A percentile compares a stretch with the other conserved stretches of the same genome.
phyloP scores from a whole-genome alignment of 2,113 vertebrate genomes.

The Daubentonia madagascariensis region DNA sequence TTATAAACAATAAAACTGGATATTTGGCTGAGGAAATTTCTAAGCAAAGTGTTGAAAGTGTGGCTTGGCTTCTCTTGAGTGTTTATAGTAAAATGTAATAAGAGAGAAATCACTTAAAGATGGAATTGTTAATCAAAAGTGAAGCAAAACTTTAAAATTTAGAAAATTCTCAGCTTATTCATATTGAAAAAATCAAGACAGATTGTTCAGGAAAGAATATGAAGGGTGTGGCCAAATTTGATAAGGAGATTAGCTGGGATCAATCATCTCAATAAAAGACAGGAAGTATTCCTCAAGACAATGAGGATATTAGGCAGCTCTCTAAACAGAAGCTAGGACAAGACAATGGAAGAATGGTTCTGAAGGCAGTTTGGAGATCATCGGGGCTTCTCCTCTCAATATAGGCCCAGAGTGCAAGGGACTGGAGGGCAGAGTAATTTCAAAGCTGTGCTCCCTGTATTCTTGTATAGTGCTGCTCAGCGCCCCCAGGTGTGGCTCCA shows the following conservation, averaged over 20 bases:
- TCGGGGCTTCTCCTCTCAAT: neutral
- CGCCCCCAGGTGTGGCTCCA: no score
- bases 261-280: neutral
- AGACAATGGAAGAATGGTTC: neutral
- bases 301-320: neutral
- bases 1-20: neutral
- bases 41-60: neutral
- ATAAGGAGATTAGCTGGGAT: no score
- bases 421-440: neutral
- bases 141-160: no score
- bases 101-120: no score
- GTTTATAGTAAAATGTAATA: no score
- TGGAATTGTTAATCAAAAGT: no score
- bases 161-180: no score
- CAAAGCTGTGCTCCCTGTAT: neutral
- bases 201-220: no score
- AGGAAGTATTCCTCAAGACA: neutral
- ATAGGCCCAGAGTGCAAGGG: no score
- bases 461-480: neutral
- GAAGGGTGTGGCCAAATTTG: no score
- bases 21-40: neutral
- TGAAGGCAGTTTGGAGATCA: neutral
- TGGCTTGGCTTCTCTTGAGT: no score
- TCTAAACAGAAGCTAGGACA: neutral
- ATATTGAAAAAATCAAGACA: no score